These are phyloP conservation scores for Camelus bactrianus DNA, from an alignment of 2,113 vertebrate genomes.

Conservation along the genomic window DNA sequence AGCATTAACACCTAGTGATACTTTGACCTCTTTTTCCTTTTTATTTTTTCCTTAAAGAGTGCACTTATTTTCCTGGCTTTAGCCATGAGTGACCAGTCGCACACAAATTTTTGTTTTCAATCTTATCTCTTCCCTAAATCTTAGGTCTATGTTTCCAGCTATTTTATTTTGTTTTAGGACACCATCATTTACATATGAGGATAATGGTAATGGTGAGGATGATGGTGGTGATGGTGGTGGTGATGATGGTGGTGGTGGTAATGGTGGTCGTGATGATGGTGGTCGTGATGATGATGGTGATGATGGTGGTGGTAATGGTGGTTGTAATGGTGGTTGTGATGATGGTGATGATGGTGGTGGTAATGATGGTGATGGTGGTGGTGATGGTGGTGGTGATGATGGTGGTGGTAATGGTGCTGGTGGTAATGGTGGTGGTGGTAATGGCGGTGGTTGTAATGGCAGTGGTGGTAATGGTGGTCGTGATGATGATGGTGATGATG, in stretches of 20 bases:
- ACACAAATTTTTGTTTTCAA: background rate
- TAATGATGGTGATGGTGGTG: rapidly evolving
- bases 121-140: background rate
- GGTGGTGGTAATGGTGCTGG: no score
- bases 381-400: no score
- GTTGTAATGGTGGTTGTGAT: no score
- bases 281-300: rapidly evolving
- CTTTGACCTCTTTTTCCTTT: background rate
- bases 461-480: no score
- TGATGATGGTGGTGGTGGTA: rapidly evolving
- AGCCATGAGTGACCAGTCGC: background rate
- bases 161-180: background rate
- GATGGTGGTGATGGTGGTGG: rapidly evolving
- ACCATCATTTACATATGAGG: background rate
- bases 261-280: rapidly evolving
- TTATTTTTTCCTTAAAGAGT: background rate
- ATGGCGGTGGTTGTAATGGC: no score
- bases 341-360: rapidly evolving
- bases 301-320: background rate
- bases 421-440: rapidly evolving
- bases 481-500: no score
- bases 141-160: background rate
- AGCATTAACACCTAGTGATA: rapidly evolving
- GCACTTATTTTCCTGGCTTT: background rate
- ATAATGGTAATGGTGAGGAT: no score